Conservation (phyloP, 2,888 invertebrate species). For the Tineola bisselliella region DNA sequence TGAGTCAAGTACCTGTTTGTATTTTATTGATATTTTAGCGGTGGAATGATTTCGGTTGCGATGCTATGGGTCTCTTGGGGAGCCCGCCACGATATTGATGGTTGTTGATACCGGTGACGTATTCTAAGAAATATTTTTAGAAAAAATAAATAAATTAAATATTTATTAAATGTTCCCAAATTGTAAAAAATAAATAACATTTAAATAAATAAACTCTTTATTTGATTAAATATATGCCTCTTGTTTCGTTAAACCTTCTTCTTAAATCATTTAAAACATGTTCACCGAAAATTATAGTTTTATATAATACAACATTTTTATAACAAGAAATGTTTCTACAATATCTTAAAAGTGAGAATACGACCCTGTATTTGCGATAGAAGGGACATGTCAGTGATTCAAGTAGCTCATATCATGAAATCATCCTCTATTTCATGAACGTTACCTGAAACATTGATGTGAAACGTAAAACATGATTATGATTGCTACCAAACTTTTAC, state of each 20-base stretch:
- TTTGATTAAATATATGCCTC: too few species aligned
- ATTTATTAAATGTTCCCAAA: too few species aligned
- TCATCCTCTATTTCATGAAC: slow-evolving; percentile 15
- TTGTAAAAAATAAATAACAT: too few species aligned
- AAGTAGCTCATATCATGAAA: slow-evolving; percentile 24
- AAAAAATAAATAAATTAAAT: not conserved
- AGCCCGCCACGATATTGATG: slow-evolving; percentile 53
- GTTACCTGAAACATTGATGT: slow-evolving; percentile 13
- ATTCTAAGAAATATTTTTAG: slow-evolving; percentile 21
- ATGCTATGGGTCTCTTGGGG: slow-evolving; percentile 52
- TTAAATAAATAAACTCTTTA: too few species aligned
- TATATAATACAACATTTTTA: too few species aligned
- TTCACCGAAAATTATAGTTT: too few species aligned
- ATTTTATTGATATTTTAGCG: slow-evolving; percentile 67
- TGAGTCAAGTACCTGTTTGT: slow-evolving; percentile 33
- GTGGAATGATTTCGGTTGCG: slow-evolving; percentile 59
- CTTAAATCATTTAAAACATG: too few species aligned
- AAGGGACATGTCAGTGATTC: slow-evolving; percentile 37
- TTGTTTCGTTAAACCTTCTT: too few species aligned
- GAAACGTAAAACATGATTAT: slow-evolving; percentile 33
- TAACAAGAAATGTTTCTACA: too few species aligned
- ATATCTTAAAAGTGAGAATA: too few species aligned
- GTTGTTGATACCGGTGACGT: slow-evolving; percentile 28
- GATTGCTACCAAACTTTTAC: slow-evolving; percentile 26
- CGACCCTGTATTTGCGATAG: slow-evolving; percentile 24